These are phyloP conservation scores for Diachasmimorpha longicaudata DNA, from an alignment of 1,140 invertebrate genomes.

Conservation along the genomic window DNA sequence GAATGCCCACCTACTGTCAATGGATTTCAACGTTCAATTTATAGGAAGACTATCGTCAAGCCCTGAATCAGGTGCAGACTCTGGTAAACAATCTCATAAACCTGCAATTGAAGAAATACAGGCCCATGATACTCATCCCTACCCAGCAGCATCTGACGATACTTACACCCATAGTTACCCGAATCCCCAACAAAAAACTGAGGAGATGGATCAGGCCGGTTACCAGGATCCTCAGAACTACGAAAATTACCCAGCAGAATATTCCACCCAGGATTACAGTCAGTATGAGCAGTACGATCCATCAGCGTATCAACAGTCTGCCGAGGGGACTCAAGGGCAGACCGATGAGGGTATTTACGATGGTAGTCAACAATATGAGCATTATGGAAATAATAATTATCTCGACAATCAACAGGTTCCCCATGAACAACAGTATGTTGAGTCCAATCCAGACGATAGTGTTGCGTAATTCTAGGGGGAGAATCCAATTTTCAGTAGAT, in stretches of 20 bases:
- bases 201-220: background rate
- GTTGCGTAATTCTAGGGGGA: background rate
- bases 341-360: background rate
- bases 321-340: slow-evolving; percentile 12
- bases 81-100: background rate
- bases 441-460: background rate
- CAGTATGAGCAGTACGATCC: slow-evolving; percentile 45
- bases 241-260: slow-evolving; percentile 34
- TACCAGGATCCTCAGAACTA: slow-evolving; percentile 29
- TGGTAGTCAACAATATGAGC: slow-evolving; percentile 24
- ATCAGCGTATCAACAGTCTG: slow-evolving; percentile 35
- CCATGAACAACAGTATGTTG: background rate
- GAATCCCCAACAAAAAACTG: background rate
- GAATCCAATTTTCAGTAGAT: background rate
- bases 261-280: slow-evolving; percentile 38
- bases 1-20: background rate
- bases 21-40: too few species aligned
- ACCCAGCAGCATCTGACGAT: background rate
- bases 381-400: slow-evolving; percentile 22
- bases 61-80: background rate
- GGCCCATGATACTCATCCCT: background rate
- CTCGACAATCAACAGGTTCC: background rate
- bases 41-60: background rate
- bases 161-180: slow-evolving; percentile 5
- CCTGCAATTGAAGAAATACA: background rate